Evolutionary conservation across 2,888 invertebrate genomes (phyloP).

Genomic region (Rhagophthalmus giganteus): DNA sequence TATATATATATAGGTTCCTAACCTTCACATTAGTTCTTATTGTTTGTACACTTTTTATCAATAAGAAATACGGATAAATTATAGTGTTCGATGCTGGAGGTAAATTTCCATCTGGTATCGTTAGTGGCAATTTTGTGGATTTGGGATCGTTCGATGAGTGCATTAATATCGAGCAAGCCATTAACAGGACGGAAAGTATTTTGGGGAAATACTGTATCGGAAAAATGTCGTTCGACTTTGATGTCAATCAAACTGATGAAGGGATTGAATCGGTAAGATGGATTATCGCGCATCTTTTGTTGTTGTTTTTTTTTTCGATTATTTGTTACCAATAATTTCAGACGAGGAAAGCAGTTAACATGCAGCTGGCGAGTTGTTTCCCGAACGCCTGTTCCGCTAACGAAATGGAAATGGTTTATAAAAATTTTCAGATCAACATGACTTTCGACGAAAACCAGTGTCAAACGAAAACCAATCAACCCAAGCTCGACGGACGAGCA

Average conservation of each 20-base stretch:
- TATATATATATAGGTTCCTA: too few species aligned
- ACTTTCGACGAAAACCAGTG: constrained; percentile 1
- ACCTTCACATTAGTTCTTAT: too few species aligned
- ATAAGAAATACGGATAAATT: too few species aligned
- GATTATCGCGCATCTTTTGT: not conserved
- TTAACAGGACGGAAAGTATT: not conserved
- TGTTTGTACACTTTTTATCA: too few species aligned
- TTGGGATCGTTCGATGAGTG: not conserved
- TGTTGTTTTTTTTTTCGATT: not conserved
- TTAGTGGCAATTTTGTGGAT: not conserved
- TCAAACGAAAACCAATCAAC: constrained; percentile 2
- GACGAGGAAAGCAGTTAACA: not conserved
- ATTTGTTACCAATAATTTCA: not conserved
- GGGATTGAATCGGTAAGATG: not conserved
- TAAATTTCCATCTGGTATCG: not conserved
- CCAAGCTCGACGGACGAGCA: constrained; percentile 8
- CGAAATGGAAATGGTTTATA: constrained; percentile 7
- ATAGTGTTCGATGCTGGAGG: not conserved
- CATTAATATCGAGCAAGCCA: not conserved
- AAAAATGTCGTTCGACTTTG: not conserved
- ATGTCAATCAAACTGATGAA: too few species aligned
- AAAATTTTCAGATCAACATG: not conserved
- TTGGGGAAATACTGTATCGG: not conserved
- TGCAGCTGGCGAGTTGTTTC: constrained; percentile 20
- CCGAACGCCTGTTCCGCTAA: constrained; percentile 18